phyloP scores from a whole-genome alignment of 2,888 invertebrate genomes.

The Frankliniella fusca region DNA sequence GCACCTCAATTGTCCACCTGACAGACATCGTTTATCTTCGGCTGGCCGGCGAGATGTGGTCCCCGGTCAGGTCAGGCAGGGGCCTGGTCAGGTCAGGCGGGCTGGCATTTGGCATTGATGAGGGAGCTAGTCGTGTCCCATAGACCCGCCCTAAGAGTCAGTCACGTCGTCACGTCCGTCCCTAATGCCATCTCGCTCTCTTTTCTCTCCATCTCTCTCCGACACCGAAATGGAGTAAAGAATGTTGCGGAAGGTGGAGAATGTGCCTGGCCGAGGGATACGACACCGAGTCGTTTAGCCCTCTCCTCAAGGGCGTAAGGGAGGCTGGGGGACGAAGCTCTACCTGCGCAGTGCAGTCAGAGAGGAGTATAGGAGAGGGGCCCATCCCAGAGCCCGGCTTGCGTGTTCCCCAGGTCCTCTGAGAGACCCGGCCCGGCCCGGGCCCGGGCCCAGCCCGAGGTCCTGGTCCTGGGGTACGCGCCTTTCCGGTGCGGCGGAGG shows the following conservation, averaged over 20 bases:
- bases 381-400: neutral
- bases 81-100: neutral
- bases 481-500: neutral
- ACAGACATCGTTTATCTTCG: neutral
- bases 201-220: neutral
- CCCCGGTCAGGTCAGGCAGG: neutral
- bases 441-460: neutral
- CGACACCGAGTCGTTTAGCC: too few species aligned
- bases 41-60: neutral
- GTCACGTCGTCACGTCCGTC: too few species aligned
- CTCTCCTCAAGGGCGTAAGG: too few species aligned
- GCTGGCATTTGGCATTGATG: neutral
- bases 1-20: constrained; percentile 14
- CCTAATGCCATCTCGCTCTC: neutral
- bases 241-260: neutral
- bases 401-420: too few species aligned
- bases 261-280: too few species aligned
- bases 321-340: constrained; percentile 42
- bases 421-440: too few species aligned
- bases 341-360: constrained; percentile 38
- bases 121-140: neutral
- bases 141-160: too few species aligned
- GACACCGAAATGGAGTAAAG: neutral
- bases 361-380: neutral
- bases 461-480: neutral